Evolutionary conservation across 2,888 invertebrate genomes (phyloP).

Genomic region (Ditylenchus weischeri): DNA sequence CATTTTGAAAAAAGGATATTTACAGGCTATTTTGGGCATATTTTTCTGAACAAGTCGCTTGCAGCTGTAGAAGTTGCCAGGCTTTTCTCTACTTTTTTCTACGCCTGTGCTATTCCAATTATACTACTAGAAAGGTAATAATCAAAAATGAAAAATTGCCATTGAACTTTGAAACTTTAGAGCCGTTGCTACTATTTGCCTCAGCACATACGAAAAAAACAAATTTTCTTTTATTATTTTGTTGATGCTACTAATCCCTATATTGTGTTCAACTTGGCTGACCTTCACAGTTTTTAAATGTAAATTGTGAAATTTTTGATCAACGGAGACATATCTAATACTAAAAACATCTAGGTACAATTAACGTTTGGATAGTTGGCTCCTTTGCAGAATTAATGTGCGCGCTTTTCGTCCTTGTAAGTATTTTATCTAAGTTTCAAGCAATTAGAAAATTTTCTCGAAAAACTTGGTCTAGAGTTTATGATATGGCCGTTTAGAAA

Average conservation of each 20-base stretch:
- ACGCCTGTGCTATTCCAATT: background rate
- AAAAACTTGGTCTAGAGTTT: no score
- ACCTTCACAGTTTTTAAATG: no score
- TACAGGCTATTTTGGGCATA: background rate
- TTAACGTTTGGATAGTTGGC: background rate
- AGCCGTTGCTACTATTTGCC: background rate
- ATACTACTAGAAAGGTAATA: conserved; percentile 1
- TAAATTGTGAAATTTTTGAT: no score
- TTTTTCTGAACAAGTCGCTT: background rate
- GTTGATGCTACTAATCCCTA: no score
- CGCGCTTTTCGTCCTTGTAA: background rate
- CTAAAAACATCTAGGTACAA: no score
- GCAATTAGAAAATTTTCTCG: background rate
- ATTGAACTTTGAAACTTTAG: background rate
- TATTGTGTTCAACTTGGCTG: no score
- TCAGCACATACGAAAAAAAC: conserved; percentile 2
- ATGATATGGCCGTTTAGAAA: no score
- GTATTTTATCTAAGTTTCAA: background rate
- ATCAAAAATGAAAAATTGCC: background rate
- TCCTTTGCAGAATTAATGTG: background rate
- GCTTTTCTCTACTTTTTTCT: conserved; percentile 1
- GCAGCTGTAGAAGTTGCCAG: background rate
- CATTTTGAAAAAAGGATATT: no score
- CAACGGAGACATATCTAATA: no score
- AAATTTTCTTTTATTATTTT: background rate